Evolutionary conservation across 2,797 vertebrate genomes (phyloP).

Genomic region (Typhlichthys subterraneus): DNA sequence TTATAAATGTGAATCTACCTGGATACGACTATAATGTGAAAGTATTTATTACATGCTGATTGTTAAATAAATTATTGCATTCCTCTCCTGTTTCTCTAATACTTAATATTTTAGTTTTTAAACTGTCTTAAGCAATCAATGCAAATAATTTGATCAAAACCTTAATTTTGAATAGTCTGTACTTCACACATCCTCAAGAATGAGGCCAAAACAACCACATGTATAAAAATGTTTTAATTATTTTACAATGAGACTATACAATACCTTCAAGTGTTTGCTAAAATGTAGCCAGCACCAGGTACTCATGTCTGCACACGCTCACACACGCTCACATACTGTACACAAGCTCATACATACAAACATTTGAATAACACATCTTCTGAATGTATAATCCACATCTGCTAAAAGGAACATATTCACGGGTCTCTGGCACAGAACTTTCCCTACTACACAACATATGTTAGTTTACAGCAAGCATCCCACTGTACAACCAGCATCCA

Average conservation of each 20-base stretch:
- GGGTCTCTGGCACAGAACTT: conserved; percentile 85
- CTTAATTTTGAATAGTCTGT: neutral
- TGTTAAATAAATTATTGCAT: too few species aligned
- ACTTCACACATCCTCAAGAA: conserved; percentile 15
- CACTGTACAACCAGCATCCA: neutral
- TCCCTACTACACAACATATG: conserved; percentile 60
- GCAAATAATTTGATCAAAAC: too few species aligned
- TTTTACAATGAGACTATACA: conserved; percentile 88
- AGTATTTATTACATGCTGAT: too few species aligned
- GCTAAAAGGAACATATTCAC: conserved; percentile 79
- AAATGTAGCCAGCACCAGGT: conserved; percentile 78
- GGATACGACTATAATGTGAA: too few species aligned
- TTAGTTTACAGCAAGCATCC: conserved; percentile 33
- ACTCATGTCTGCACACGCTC: conserved; percentile 59
- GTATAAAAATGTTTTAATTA: conserved; percentile 91
- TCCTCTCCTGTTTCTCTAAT: too few species aligned
- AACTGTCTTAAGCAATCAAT: too few species aligned
- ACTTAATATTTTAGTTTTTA: too few species aligned
- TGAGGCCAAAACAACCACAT: conserved; percentile 40
- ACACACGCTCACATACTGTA: conserved; percentile 29
- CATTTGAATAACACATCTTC: conserved; percentile 71
- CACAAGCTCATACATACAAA: conserved; percentile 23
- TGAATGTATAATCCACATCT: conserved; percentile 75
- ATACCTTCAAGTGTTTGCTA: conserved; percentile 78
- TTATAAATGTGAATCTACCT: too few species aligned